phyloP scores from a whole-genome alignment of 2,797 vertebrate genomes.

The Masticophis lateralis region DNA sequence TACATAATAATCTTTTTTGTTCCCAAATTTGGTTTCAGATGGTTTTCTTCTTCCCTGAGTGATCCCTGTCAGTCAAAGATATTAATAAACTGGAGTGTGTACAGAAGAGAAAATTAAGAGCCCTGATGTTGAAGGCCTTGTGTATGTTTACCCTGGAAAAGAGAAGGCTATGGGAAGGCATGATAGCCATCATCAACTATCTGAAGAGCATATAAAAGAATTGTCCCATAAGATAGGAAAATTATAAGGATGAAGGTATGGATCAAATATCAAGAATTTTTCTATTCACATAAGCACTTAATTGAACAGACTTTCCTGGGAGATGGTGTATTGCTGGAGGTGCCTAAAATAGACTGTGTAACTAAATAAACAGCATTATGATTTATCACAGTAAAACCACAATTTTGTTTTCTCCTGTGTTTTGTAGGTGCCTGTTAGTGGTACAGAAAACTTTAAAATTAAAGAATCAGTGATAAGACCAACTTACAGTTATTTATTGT shows the following conservation, averaged over 20 bases:
- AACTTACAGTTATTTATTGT: not conserved
- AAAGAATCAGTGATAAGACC: not conserved
- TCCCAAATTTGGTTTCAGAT: not conserved
- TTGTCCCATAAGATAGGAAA: not conserved
- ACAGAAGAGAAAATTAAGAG: not conserved
- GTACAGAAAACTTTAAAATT: not conserved
- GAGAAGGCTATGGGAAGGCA: not conserved
- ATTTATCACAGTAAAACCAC: not conserved
- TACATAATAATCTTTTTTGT: not conserved
- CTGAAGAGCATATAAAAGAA: not conserved
- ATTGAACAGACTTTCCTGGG: not conserved
- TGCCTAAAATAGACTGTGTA: not conserved
- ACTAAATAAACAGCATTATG: not conserved
- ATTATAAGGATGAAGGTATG: not conserved
- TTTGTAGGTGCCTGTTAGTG: not conserved
- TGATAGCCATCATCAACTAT: not conserved
- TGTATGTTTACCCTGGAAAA: not conserved
- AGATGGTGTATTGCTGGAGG: not conserved
- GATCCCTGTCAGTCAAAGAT: not conserved
- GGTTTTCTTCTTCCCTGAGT: not conserved
- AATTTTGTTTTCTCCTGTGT: not conserved
- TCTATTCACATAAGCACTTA: not conserved
- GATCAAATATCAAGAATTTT: not conserved
- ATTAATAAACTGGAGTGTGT: not conserved
- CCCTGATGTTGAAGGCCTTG: not conserved